Evolutionary conservation across 2,113 vertebrate species (phyloP), one percentile per base, ranked within the genome.

Genomic region (Ophiodon elongatus): DNA sequence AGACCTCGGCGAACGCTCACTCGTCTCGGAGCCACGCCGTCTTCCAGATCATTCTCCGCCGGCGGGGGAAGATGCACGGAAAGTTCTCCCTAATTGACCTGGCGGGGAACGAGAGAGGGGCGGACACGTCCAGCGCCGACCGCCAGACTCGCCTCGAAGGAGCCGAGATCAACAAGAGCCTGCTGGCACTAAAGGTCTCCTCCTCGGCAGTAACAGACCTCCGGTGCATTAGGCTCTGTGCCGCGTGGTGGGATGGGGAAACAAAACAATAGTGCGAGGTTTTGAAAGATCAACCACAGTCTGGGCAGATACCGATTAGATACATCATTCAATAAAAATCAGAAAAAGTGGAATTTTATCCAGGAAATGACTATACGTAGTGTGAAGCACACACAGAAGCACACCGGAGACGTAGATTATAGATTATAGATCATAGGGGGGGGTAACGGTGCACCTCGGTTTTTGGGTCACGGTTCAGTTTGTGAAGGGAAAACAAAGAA

Each of bases 81-180:
- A 99, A 99, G 94, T 99, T 99, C 92, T 99, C 98, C 73, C 96
- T 99, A 62, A 99, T 99, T 23, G 98, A 99, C 91, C 94, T 99
- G 95, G 98, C 98, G 74, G 98, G 98, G 74, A 99, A 99, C 77
- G 98, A 99, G 95, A 94, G 98, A 79, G 98, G 98, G 57, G 98
- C 98, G 4, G 98, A 99, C 90, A 99, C 98, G 1, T 99, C 97
- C 3, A 99, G 98, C 81, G 98, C 98, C 0, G 98, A 99, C 87
- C 96, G 98, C 11, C 98, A 99, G 96, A 99, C 98, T 0, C 95
- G 98, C 37, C 96, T 99, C 59, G 98, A 99, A 95, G 98, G 98
- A 86, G 98, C 98, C 0, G 98, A 99, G 95, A 99, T 99, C 93
- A 99, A 99, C 94, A 99, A 99, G 94, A 99, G 98, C 92, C 96